These are phyloP conservation scores for Brachypterus glaber DNA, from an alignment of 2,888 invertebrate species.

Conservation along the genomic window DNA sequence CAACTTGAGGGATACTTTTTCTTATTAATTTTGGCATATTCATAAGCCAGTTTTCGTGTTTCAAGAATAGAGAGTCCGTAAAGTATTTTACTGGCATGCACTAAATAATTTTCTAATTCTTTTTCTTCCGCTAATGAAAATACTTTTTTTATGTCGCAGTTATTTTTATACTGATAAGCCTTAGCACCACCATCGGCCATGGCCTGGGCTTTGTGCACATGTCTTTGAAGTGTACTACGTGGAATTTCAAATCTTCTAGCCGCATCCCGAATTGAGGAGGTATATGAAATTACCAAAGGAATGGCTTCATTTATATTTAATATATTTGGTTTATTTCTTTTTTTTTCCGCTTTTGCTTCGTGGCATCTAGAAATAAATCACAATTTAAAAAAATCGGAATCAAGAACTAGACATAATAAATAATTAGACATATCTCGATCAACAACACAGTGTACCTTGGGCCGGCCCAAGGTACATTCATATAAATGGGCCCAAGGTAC, in stretches of 20 bases:
- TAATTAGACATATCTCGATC: neutral
- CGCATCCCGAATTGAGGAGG: neutral
- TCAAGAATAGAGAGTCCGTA: neutral
- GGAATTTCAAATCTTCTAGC: conserved; percentile 1
- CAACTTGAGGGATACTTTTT: neutral
- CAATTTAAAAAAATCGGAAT: neutral
- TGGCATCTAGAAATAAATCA: neutral
- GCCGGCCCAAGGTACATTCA: neutral
- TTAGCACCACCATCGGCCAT: neutral
- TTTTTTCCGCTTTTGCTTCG: neutral
- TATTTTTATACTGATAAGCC: neutral
- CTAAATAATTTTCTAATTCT: neutral
- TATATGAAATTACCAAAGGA: neutral
- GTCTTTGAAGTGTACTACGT: conserved; percentile 1
- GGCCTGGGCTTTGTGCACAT: neutral
- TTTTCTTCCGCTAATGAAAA: neutral
- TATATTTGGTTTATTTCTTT: neutral
- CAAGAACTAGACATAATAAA: neutral
- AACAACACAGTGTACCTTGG: neutral
- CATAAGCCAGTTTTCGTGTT: neutral
- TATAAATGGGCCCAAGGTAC: neutral
- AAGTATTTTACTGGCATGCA: neutral
- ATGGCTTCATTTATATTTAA: conserved; percentile 1
- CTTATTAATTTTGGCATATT: conserved; percentile 1
- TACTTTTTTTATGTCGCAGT: conserved; percentile 1